These are phyloP conservation scores for Nemoura dubitans DNA, from an alignment of 2,888 invertebrate species.

Conservation along the genomic window DNA sequence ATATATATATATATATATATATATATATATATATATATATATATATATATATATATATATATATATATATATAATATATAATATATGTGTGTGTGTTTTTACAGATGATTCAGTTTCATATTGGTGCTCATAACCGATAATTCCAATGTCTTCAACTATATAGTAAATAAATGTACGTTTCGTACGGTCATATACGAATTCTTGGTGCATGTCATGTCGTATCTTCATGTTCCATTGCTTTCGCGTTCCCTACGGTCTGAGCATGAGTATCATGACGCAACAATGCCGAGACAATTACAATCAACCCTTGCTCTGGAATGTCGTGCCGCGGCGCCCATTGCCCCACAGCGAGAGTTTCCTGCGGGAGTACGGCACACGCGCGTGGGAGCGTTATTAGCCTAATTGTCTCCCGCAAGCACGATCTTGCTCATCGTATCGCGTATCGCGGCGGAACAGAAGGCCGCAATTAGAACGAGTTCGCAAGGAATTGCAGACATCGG, in stretches of 20 bases:
- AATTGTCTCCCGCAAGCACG: conserved; percentile 9
- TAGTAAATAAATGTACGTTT: too few relatives aligned
- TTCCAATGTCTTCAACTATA: too few relatives aligned
- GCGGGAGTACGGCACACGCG: background rate
- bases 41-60: too few relatives aligned
- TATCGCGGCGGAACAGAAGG: conserved; percentile 32
- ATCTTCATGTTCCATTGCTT: background rate
- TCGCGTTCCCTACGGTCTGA: background rate
- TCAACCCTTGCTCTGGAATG: background rate
- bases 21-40: too few relatives aligned
- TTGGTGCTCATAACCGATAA: too few relatives aligned
- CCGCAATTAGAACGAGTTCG: conserved; percentile 33
- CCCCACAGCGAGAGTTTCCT: background rate
- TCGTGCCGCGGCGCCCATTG: background rate
- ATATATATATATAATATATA: too few relatives aligned
- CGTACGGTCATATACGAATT: too few relatives aligned
- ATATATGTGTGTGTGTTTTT: too few relatives aligned
- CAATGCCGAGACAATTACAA: background rate
- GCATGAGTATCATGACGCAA: background rate
- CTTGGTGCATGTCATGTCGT: too few relatives aligned
- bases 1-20: too few relatives aligned
- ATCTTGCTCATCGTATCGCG: background rate
- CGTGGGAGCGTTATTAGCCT: conserved; percentile 19
- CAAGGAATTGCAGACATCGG: background rate
- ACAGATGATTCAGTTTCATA: too few relatives aligned